Percentiles rank a stretch among this genome's conserved stretches.
phyloP scores from a whole-genome alignment of 2,113 vertebrate genomes.

The Trogon melanurus region DNA sequence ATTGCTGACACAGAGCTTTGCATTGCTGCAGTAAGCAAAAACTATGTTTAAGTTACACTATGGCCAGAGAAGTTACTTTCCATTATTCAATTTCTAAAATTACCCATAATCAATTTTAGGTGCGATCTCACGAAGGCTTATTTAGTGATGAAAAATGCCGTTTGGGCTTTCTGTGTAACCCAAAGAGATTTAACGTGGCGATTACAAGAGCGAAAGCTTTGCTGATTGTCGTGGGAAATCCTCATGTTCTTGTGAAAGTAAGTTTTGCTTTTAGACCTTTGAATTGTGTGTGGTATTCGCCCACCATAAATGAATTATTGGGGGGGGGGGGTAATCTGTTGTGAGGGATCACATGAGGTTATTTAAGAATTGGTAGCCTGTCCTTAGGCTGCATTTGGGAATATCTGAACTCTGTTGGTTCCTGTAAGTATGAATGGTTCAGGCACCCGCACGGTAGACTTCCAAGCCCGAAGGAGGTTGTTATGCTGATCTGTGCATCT shows the following conservation, averaged over 20 bases:
- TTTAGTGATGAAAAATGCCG: conserved; percentile 73
- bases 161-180: conserved; percentile 90
- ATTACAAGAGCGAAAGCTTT: conserved; percentile 92
- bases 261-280: background rate
- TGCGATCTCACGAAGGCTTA: conserved; percentile 84
- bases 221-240: conserved; percentile 90
- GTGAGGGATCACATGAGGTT: background rate
- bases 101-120: conserved; percentile 73
- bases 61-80: background rate
- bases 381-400: background rate
- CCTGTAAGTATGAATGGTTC: rapidly evolving
- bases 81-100: background rate
- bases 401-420: background rate
- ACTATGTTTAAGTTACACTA: background rate
- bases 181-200: conserved; percentile 95
- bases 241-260: conserved; percentile 89
- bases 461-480: background rate
- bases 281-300: background rate
- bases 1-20: background rate
- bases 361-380: background rate
- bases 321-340: background rate
- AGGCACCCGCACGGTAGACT: background rate
- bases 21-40: background rate
- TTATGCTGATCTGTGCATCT: background rate
- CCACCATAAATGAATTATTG: background rate